phyloP scores from a whole-genome alignment of 2,888 invertebrate species.

The Acheta domesticus region DNA sequence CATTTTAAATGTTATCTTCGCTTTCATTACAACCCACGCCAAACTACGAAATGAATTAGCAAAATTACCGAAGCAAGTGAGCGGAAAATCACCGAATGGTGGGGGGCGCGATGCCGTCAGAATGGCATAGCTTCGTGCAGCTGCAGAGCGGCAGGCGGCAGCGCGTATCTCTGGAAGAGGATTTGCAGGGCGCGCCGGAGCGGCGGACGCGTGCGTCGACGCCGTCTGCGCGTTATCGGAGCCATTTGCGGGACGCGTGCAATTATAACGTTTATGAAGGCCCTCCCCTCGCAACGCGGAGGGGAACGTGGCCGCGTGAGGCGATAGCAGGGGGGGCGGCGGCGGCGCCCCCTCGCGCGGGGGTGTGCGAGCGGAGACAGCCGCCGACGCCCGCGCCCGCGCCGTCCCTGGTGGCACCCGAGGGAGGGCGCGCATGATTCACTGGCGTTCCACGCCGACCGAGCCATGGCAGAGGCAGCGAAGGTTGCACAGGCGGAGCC shows the following conservation, averaged over 20 bases:
- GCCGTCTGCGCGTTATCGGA: constrained; percentile 18
- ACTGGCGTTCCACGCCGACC: neutral
- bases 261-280: constrained; percentile 3
- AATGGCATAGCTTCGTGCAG: no score
- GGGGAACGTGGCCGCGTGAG: neutral
- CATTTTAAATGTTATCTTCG: no score
- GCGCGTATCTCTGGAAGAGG: no score
- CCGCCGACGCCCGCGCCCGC: neutral
- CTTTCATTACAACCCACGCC: no score
- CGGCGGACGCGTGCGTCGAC: neutral
- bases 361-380: neutral
- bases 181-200: no score
- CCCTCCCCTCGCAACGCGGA: neutral
- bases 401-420: neutral
- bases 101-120: no score
- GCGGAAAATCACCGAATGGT: no score
- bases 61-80: no score
- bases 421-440: neutral
- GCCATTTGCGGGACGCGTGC: constrained; percentile 8
- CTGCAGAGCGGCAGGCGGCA: no score
- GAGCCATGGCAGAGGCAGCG: neutral
- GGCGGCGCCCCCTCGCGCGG: neutral
- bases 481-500: neutral
- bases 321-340: neutral
- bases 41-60: no score